Percentiles rank a stretch among this genome's conserved stretches.
Conservation (phyloP, 2,113 vertebrate species). For the Etheostoma cragini region DNA sequence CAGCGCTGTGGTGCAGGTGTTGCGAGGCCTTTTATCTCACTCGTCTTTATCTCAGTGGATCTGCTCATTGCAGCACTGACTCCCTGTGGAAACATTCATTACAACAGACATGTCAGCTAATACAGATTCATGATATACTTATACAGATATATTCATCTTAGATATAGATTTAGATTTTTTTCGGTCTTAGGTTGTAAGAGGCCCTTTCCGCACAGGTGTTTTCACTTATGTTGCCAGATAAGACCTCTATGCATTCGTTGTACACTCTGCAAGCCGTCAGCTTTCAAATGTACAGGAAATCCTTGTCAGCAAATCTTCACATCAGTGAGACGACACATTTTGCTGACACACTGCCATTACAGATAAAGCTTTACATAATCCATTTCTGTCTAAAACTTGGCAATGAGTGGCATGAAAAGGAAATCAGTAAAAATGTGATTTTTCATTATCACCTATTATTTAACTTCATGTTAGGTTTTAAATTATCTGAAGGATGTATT, state of each 20-base stretch:
- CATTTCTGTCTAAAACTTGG: neutral
- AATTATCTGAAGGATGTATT: neutral
- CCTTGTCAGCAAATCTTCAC: conserved; percentile 27
- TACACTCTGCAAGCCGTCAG: conserved; percentile 9
- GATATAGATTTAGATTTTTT: neutral
- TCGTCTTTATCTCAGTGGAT: conserved; percentile 12
- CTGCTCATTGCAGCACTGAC: neutral
- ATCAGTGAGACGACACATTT: conserved; percentile 35
- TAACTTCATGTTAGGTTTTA: neutral
- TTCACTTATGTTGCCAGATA: neutral
- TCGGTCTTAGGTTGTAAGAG: neutral
- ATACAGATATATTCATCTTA: neutral
- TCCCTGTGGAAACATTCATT: conserved; percentile 29
- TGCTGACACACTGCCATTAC: conserved; percentile 31
- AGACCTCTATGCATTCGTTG: neutral
- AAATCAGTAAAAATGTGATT: neutral
- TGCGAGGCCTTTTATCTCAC: conserved; percentile 27
- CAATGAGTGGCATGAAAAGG: neutral
- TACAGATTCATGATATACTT: neutral
- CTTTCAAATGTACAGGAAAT: neutral
- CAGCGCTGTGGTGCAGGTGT: conserved; percentile 16
- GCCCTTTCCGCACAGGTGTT: neutral
- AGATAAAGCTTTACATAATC: conserved; percentile 23
- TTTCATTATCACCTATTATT: neutral
- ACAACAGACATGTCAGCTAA: neutral